Evolutionary conservation across 2,113 vertebrate genomes (phyloP).

Genomic region (Crypturellus undulatus): DNA sequence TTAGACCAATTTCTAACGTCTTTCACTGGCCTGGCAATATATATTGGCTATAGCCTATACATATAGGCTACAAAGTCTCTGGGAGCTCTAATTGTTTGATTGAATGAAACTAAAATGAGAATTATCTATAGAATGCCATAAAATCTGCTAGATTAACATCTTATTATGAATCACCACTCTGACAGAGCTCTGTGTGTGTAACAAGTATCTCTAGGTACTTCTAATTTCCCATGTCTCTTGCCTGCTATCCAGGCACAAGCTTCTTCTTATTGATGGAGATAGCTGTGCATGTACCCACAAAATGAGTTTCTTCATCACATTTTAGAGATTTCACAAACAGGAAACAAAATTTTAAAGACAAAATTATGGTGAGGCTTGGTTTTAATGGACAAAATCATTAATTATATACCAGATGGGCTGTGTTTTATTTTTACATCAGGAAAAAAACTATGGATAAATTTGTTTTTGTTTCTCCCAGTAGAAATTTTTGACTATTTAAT

Average conservation of each 20-base stretch:
- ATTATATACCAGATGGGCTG: conserved; percentile 64
- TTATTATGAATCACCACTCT: neutral
- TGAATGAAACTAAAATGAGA: neutral
- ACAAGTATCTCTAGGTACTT: neutral
- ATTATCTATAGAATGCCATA: neutral
- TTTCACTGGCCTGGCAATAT: neutral
- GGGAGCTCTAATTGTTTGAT: neutral
- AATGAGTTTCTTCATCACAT: neutral
- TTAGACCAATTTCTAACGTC: neutral
- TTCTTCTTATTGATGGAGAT: neutral
- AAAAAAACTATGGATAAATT: conserved; percentile 76
- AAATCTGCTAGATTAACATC: neutral
- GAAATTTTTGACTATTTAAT: conserved; percentile 86
- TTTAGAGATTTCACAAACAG: neutral
- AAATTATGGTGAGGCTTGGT: neutral
- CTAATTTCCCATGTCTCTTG: neutral
- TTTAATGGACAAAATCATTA: conserved; percentile 22
- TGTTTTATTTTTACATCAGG: conserved; percentile 29
- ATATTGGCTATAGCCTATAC: neutral
- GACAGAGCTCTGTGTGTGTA: too few species aligned
- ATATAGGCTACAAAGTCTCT: neutral
- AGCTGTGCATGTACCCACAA: neutral
- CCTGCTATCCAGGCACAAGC: neutral
- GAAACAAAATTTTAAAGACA: neutral
- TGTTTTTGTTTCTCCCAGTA: conserved; percentile 84